phyloP scores from a whole-genome alignment of 1,140 invertebrate genomes.

The Dendrolimus punctatus region DNA sequence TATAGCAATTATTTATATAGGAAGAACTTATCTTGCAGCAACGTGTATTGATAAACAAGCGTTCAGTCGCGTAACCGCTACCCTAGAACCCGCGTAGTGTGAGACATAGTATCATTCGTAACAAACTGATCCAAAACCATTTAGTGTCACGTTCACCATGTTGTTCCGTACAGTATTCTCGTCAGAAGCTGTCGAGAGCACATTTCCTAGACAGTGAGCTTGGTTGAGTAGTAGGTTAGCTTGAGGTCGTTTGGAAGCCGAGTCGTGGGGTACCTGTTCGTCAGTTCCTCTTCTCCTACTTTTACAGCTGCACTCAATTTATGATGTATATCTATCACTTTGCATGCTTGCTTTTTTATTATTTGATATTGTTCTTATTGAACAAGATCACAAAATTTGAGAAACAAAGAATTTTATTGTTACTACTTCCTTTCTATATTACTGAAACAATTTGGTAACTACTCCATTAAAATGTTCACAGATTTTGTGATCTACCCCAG shows the following conservation, averaged over 20 bases:
- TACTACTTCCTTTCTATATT: too few relatives aligned
- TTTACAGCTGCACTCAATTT: slow-evolving; percentile 57
- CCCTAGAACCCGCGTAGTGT: slow-evolving; percentile 59
- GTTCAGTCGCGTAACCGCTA: slow-evolving; percentile 66
- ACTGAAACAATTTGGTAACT: neutral
- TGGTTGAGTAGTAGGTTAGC: slow-evolving; percentile 61
- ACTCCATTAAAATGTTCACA: slow-evolving; percentile 24
- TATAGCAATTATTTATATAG: too few relatives aligned
- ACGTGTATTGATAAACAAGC: slow-evolving; percentile 51
- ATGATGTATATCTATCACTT: slow-evolving; percentile 58
- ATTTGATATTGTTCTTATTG: slow-evolving; percentile 22
- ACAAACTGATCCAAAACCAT: slow-evolving; percentile 57
- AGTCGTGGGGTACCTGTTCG: slow-evolving; percentile 50
- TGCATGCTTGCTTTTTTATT: slow-evolving; percentile 67
- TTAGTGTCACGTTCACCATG: slow-evolving; percentile 59
- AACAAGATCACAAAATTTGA: too few relatives aligned
- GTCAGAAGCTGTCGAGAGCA: slow-evolving; percentile 55
- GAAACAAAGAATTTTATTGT: too few relatives aligned
- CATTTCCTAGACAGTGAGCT: slow-evolving; percentile 60
- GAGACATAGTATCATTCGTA: slow-evolving; percentile 58
- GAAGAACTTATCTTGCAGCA: slow-evolving; percentile 40
- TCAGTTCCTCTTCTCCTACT: slow-evolving; percentile 54
- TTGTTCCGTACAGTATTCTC: slow-evolving; percentile 54
- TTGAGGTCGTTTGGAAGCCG: slow-evolving; percentile 48
- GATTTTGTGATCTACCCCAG: slow-evolving; percentile 35